phyloP scores from a whole-genome alignment of 2,888 invertebrate genomes.

The Lasioglossum malachurum region DNA sequence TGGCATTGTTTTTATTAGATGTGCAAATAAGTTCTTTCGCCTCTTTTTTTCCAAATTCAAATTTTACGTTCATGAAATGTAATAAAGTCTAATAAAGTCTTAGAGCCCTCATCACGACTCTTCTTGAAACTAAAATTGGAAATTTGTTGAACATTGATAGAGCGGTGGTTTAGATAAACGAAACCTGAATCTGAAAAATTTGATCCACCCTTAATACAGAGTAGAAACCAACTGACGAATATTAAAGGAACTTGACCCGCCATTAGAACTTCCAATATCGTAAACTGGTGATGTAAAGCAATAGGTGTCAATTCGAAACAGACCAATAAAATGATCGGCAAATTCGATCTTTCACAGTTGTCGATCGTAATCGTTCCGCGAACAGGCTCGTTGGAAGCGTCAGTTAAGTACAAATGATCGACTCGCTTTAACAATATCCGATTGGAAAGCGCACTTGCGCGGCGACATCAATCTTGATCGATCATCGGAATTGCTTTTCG shows the following conservation, averaged over 20 bases:
- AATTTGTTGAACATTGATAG: background rate
- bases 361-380: background rate
- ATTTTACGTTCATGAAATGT: too few relatives aligned
- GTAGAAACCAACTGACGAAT: background rate
- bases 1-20: background rate
- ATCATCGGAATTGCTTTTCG: constrained; percentile 49
- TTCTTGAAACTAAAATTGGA: background rate
- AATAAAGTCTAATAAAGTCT: too few relatives aligned
- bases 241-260: background rate
- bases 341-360: background rate
- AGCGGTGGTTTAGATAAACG: too few relatives aligned
- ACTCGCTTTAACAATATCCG: constrained; percentile 4
- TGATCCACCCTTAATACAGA: background rate
- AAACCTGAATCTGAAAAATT: background rate
- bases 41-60: too few relatives aligned
- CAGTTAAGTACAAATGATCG: constrained; percentile 23
- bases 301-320: background rate
- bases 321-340: background rate
- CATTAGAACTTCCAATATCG: background rate
- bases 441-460: constrained; percentile 26
- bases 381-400: background rate
- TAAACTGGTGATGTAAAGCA: background rate
- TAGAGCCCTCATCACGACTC: too few relatives aligned
- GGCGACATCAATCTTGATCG: constrained; percentile 54
- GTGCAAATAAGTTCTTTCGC: too few relatives aligned